A percentile compares a stretch with the other conserved stretches of the same genome.
phyloP scores from a whole-genome alignment of 2,113 vertebrate species.

The Micromys minutus region DNA sequence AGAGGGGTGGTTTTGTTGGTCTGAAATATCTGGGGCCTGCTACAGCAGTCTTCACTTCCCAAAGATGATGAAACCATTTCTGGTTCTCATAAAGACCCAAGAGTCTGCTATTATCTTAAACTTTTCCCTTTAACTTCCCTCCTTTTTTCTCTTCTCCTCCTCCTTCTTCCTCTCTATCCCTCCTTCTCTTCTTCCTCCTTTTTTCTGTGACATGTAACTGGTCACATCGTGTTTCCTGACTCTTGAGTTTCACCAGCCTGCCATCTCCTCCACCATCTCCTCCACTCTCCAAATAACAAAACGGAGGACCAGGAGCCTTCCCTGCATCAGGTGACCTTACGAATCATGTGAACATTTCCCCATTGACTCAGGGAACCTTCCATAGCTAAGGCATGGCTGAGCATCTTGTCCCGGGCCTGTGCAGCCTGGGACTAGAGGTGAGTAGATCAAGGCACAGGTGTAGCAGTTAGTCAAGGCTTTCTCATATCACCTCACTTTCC shows the following conservation, averaged over 20 bases:
- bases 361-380: conserved; percentile 36
- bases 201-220: no score
- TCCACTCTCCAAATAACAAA: conserved; percentile 60
- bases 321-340: conserved; percentile 59
- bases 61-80: conserved; percentile 39
- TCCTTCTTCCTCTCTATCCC: no score
- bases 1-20: background rate
- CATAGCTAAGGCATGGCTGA: conserved; percentile 14
- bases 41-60: background rate
- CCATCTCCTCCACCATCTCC: conserved; percentile 33
- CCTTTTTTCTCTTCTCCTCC: no score
- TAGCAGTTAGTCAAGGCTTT: background rate
- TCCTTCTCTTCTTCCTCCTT: no score
- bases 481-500: background rate
- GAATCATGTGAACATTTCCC: background rate
- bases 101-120: conserved; percentile 22
- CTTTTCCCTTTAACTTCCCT: background rate
- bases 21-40: background rate
- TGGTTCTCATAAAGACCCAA: conserved; percentile 56
- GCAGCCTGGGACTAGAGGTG: accelerated
- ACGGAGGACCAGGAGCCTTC: conserved; percentile 58
- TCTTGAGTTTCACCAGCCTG: background rate
- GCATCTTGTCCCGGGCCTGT: accelerated
- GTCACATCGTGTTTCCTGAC: conserved; percentile 58
- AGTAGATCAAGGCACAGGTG: no score